Conservation (phyloP, 1,140 invertebrate genomes). For the Drosophila ficusphila region DNA sequence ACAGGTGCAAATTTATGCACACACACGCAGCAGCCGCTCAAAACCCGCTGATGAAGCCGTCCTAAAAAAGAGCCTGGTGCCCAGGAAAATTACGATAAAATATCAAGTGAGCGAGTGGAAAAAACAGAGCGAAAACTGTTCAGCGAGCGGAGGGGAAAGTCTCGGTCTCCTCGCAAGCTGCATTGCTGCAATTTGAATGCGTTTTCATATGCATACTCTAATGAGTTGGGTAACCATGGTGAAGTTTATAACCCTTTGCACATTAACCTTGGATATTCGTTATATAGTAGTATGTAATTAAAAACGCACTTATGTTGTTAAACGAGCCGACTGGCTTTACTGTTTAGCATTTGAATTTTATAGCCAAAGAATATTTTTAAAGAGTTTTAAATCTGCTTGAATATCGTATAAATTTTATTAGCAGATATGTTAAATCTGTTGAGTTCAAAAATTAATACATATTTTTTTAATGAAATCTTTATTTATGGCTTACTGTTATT, state of each 20-base stretch:
- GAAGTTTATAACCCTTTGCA: not conserved
- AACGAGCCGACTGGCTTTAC: too few relatives aligned
- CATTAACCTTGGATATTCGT: not conserved
- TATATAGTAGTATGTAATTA: too few relatives aligned
- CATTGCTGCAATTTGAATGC: constrained; percentile 67
- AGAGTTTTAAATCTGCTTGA: too few relatives aligned
- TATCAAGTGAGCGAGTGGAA: constrained; percentile 18
- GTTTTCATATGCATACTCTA: constrained; percentile 36
- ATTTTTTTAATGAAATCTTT: not conserved
- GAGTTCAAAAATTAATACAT: not conserved
- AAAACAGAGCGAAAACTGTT: constrained; percentile 13
- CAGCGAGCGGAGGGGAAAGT: not conserved
- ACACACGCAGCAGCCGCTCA: constrained; percentile 38
- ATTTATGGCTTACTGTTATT: not conserved
- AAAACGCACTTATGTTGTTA: too few relatives aligned
- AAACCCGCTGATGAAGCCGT: constrained; percentile 41
- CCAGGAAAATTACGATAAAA: constrained; percentile 68
- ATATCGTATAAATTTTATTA: too few relatives aligned
- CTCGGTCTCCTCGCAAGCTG: constrained; percentile 31
- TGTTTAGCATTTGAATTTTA: too few relatives aligned
- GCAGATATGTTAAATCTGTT: too few relatives aligned
- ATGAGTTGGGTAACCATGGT: not conserved
- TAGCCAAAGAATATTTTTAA: too few relatives aligned
- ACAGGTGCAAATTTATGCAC: constrained; percentile 59
- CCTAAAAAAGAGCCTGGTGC: constrained; percentile 24